Conservation (phyloP, 2,888 invertebrate species). For the Euspilapteryx auroguttella region DNA sequence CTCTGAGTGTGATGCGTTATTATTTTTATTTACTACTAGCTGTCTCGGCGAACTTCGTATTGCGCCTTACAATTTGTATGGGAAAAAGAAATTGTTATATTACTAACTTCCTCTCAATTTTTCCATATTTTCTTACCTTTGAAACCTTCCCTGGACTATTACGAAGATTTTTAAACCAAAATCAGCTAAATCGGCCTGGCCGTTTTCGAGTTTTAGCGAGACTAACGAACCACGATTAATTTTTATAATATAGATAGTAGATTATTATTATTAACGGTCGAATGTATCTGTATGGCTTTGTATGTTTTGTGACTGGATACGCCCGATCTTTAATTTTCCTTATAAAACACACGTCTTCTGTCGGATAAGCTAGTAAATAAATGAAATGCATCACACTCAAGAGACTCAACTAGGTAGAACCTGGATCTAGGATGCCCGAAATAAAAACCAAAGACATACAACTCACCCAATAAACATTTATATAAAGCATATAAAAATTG, state of each 20-base stretch:
- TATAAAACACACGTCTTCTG: too few relatives aligned
- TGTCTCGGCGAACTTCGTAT: neutral
- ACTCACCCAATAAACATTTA: neutral
- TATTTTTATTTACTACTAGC: neutral
- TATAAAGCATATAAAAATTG: too few relatives aligned
- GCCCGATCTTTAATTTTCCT: too few relatives aligned
- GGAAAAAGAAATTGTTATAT: neutral
- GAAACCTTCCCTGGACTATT: neutral
- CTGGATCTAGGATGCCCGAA: too few relatives aligned
- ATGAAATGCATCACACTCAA: too few relatives aligned
- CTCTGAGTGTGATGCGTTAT: neutral
- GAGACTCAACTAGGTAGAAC: neutral
- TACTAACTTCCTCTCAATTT: too few relatives aligned
- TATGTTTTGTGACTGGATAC: neutral
- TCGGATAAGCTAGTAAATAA: too few relatives aligned
- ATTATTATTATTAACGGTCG: too few relatives aligned
- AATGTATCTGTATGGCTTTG: neutral
- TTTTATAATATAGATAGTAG: neutral
- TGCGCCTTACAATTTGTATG: neutral
- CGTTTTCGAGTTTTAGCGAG: neutral
- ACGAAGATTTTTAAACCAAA: neutral
- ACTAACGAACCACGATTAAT: neutral
- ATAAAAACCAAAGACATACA: neutral
- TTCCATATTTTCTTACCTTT: too few relatives aligned
- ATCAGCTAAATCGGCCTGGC: neutral